A percentile compares a stretch with the other conserved stretches of the same genome.
Evolutionary conservation across 1,140 invertebrate species (phyloP).

Genomic region (Melipona quadrifasciata): DNA sequence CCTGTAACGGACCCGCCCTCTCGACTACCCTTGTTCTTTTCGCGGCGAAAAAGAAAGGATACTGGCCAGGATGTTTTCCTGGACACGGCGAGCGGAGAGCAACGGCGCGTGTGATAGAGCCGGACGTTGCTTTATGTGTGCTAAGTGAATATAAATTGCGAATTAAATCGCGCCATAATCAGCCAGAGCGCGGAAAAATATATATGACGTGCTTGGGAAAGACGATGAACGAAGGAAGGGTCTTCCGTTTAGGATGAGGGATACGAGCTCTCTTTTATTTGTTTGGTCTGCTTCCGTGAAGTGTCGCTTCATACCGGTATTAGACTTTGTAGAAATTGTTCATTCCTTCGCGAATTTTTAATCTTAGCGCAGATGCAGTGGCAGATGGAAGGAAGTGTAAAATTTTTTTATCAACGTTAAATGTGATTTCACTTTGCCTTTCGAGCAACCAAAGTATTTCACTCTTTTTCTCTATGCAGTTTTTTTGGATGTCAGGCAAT

Average conservation of each 20-base stretch:
- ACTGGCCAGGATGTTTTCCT: not conserved
- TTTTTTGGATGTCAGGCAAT: no score
- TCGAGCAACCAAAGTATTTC: no score
- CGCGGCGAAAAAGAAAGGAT: not conserved
- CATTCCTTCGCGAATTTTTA: no score
- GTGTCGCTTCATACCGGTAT: no score
- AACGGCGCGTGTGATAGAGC: constrained; percentile 6
- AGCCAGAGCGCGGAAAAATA: not conserved
- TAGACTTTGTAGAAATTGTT: no score
- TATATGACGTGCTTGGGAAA: not conserved
- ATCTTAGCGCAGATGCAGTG: no score
- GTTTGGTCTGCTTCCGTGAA: not conserved
- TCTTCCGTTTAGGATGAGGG: not conserved
- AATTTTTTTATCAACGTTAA: no score
- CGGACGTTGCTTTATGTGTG: not conserved
- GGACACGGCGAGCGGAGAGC: not conserved
- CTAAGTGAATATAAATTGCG: constrained; percentile 43
- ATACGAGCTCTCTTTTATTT: not conserved
- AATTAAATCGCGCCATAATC: constrained; percentile 39
- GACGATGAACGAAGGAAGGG: no score
- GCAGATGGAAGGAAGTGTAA: no score
- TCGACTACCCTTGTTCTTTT: not conserved
- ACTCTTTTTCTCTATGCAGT: no score
- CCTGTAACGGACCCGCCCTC: constrained; percentile 1
- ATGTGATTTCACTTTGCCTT: no score